A percentile compares a stretch with the other conserved stretches of the same genome.
Conservation (phyloP, 2,113 vertebrate species). For the Dromas ardeola region DNA sequence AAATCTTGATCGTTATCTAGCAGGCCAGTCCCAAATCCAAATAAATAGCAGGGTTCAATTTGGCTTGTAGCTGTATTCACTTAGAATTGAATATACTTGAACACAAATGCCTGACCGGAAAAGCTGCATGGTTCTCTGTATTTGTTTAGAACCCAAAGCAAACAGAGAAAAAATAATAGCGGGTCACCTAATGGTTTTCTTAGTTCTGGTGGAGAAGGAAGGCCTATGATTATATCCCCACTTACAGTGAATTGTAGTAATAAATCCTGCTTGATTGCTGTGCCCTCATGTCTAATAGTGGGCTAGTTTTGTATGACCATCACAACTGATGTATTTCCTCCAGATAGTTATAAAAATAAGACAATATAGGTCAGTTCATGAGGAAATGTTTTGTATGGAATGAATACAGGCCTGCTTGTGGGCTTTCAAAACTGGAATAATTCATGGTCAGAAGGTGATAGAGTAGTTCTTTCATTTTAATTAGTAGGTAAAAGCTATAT, state of each 20-base stretch:
- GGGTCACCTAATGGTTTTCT: background rate
- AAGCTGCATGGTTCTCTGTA: background rate
- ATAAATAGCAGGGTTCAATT: background rate
- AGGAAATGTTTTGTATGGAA: background rate
- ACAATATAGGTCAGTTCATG: background rate
- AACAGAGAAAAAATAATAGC: background rate
- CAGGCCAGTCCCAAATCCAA: background rate
- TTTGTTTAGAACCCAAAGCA: background rate
- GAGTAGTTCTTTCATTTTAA: background rate
- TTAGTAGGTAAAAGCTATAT: background rate
- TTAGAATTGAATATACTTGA: background rate
- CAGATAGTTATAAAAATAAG: background rate
- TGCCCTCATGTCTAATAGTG: background rate
- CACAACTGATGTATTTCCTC: background rate
- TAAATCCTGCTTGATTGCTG: slow-evolving; percentile 8
- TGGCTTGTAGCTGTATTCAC: background rate
- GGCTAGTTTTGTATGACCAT: background rate
- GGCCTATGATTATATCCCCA: slow-evolving; percentile 1
- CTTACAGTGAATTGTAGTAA: background rate
- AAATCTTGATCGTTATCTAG: background rate
- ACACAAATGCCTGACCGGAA: background rate
- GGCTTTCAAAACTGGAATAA: background rate
- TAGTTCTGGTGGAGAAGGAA: background rate
- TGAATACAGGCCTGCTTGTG: background rate
- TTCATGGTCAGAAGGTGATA: background rate